These are phyloP conservation scores for Acanthaster planci DNA, from an alignment of 35 echinoderm and acorn worm genomes.

Conservation along the genomic window DNA sequence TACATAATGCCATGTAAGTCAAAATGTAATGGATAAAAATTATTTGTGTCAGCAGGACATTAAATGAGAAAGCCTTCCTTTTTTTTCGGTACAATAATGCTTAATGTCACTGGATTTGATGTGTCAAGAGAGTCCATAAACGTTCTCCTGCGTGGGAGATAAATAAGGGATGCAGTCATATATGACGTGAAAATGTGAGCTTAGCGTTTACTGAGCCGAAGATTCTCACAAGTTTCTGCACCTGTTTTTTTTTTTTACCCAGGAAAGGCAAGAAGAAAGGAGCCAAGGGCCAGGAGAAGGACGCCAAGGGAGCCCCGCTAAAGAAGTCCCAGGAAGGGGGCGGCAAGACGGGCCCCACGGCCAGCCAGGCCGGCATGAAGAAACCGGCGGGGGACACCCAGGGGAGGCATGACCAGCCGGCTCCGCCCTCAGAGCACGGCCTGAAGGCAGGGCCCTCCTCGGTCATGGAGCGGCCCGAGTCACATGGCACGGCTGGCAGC, in stretches of 20 bases:
- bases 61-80: too few species aligned
- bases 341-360: conserved; percentile 50
- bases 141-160: too few species aligned
- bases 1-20: too few species aligned
- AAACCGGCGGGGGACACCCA: conserved; percentile 58
- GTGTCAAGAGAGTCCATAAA: too few species aligned
- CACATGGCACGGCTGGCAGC: conserved; percentile 93
- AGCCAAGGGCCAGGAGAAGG: conserved; percentile 72
- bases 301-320: conserved; percentile 60
- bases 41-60: too few species aligned
- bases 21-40: too few species aligned
- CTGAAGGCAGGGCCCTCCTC: conserved; percentile 73
- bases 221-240: too few species aligned
- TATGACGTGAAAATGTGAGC: too few species aligned
- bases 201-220: too few species aligned
- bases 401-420: conserved; percentile 63
- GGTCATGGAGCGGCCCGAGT: conserved; percentile 82
- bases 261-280: conserved; percentile 82
- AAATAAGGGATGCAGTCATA: too few species aligned
- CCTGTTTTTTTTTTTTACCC: not conserved
- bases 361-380: conserved; percentile 71
- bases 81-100: too few species aligned
- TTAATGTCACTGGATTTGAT: too few species aligned
- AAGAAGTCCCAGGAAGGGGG: conserved; percentile 85
- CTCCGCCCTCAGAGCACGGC: conserved; percentile 75